Evolutionary conservation across 2,888 invertebrate species (phyloP), one percentile per base, ranked within the genome.

Genomic region (Branchellion lobata): DNA sequence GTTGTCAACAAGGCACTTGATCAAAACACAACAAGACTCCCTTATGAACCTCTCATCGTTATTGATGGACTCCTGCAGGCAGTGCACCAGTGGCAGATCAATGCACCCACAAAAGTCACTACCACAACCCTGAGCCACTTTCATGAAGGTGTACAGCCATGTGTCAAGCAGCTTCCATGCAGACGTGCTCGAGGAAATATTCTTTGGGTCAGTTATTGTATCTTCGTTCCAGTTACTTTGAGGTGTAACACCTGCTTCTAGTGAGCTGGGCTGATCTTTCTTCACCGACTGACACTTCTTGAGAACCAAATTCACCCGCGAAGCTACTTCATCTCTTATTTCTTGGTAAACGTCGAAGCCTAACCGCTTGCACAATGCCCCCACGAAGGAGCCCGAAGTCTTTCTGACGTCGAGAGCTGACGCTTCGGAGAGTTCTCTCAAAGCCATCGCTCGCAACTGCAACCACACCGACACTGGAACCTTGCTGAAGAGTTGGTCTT

Each of bases 111-210:
- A 61, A 27, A 77, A 34, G 33, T 61, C 33, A 2, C 11, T 33
- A 5, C 77, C 77, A 77, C 33, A 33, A 14, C 65, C 21, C 31
- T 14, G 29, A n/a, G 61, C 34, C n/a, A 77, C 53, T 29, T 65
- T 57, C 24, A 31, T 34, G 14, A 77, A 1, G 14, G 57, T 57
- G 53, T 57, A 65, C 29, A 77, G 29, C 77, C 77, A 77, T 29
- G 77, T 51, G 57, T 77, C 77, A 1, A 77, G 65, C 18, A 34
- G 36, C 65, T 77, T 77, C 61, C 61, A 61, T 34, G 36, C 29
- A n/a, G 53, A 75, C n/a, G 24, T 24, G 61, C 24, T 18, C 3
- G 14, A 18, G 5, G 61, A 57, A 18, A 47, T 47, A 47, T 47
- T 18, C 8, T 47, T 47, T 47, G 47, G 47, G 18, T 8, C 8